phyloP scores from a whole-genome alignment of 2,113 vertebrate species.

The Vidua chalybeata region DNA sequence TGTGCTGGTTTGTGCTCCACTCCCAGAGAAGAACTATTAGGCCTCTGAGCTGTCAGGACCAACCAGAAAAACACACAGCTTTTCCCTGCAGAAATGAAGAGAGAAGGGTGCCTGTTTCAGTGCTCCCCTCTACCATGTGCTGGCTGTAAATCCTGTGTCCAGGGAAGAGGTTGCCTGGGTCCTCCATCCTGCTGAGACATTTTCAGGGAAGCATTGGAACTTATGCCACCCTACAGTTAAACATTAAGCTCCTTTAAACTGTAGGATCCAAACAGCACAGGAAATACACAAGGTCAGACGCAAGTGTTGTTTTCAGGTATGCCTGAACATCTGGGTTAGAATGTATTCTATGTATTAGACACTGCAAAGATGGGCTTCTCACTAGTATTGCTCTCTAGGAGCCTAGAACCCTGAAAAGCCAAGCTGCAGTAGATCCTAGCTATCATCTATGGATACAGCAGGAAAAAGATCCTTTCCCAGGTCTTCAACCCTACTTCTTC shows the following conservation, averaged over 20 bases:
- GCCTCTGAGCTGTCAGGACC: neutral
- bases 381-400: neutral
- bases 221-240: neutral
- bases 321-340: neutral
- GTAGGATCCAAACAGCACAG: neutral
- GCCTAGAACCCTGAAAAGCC: neutral
- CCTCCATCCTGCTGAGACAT: neutral
- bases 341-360: neutral
- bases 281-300: neutral
- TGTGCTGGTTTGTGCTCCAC: neutral
- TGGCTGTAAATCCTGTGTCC: neutral
- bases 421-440: neutral
- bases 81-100: neutral
- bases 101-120: neutral
- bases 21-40: neutral
- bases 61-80: neutral
- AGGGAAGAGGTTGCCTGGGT: neutral
- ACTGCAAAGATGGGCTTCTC: neutral
- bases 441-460: neutral
- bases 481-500: neutral
- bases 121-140: rapidly evolving
- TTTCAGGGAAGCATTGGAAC: neutral
- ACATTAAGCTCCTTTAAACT: neutral
- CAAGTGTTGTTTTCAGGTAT: neutral
- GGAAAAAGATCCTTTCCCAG: neutral